Base-by-base conservation (phyloP, 2,797 vertebrate genomes). In the Amphiprion clarkii region DNA sequence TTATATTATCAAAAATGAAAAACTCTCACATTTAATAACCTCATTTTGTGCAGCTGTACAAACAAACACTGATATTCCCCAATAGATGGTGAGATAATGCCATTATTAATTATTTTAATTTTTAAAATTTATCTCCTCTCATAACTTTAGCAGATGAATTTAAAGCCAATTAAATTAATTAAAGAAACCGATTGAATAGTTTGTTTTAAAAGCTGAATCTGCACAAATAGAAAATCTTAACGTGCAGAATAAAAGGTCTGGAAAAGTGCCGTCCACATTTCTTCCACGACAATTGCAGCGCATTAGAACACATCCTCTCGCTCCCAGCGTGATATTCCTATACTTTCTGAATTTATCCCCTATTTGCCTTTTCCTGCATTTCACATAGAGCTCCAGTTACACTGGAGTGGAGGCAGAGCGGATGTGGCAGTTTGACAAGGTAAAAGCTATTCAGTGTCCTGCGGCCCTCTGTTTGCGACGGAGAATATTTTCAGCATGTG, bases 361-460 rank as follows among this genome's bases (percentile, higher is more conserved):
- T 81, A 73, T 86, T 85, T 68, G 40, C 49, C 48, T 68, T 79
- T 70, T 63, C 51, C 63, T 56, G 39, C 42, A 72, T 88, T 81
- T 79, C 71, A 85, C 70, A 76, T 82, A 76, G 60, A 71, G 87
- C 84, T 92, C 84, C 77, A 74, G 63, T 89, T 87, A 86, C 84
- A 61, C 56, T 72, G 12, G 21, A 57, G 39, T 60, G 64, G 48
- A 81, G 74, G 68, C 74, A 76, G 56, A 89, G 68, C 78, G 80
- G 90, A 92, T 89, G 82, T 89, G 83, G 87, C 17, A 54, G 71
- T 78, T 81, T 87, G 85, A 88, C 82, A 82, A 66, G 31, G 74
- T 83, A 82, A 88, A 88, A 91, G 83, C 88, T 74, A 74, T 10
- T 78, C 67, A 67, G 51, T 74, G 68, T 76, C 82, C 83, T 29